phyloP scores from a whole-genome alignment of 1,140 invertebrate species.

The Caenorhabditis brenneri region DNA sequence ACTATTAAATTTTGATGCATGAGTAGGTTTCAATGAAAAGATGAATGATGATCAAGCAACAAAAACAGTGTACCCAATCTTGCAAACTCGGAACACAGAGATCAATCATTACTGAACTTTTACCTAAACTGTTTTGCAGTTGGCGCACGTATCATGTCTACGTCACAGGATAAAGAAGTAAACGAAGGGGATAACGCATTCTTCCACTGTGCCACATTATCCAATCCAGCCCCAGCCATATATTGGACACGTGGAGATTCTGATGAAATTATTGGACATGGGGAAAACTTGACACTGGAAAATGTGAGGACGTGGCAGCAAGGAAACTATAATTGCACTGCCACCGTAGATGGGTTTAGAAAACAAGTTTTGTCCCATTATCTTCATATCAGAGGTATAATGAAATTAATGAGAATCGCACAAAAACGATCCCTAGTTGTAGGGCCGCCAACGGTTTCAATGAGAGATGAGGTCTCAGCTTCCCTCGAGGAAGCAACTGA shows the following conservation, averaged over 20 bases:
- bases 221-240: conserved; percentile 65
- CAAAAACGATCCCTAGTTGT: not conserved
- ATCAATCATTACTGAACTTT: not conserved
- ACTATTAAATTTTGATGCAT: not conserved
- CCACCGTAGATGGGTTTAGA: conserved; percentile 56
- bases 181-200: conserved; percentile 60
- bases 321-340: conserved; percentile 61
- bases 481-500: conserved; percentile 39
- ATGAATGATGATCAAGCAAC: not conserved
- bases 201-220: conserved; percentile 65
- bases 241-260: conserved; percentile 59
- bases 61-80: not conserved
- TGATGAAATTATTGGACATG: conserved; percentile 56
- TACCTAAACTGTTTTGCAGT: conserved; percentile 51
- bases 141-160: conserved; percentile 65
- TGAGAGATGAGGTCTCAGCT: conserved; percentile 39
- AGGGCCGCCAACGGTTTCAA: conserved; percentile 50
- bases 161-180: conserved; percentile 62
- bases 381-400: conserved; percentile 62
- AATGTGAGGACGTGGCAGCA: conserved; percentile 62
- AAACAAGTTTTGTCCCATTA: conserved; percentile 58
- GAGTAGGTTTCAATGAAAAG: not conserved
- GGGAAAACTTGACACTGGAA: conserved; percentile 63
- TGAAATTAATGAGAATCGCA: not conserved
- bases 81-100: not conserved